Base-by-base conservation (phyloP, 2,888 invertebrate genomes). In the Agrotis segetum region DNA sequence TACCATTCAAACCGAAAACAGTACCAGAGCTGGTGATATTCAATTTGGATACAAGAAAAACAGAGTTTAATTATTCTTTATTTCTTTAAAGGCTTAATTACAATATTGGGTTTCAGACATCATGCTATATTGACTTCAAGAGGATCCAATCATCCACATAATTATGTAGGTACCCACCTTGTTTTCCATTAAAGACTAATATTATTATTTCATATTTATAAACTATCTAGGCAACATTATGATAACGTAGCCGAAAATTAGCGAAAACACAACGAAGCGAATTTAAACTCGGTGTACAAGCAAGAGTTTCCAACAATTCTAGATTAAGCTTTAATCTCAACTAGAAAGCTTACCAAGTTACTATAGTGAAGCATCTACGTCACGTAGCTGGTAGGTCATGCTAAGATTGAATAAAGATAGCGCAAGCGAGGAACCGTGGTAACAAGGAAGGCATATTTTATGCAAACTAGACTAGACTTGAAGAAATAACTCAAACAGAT, bases 361-460 rank as follows among this genome's bases (percentile, higher is more conserved):
- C 29, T 55, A 34, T n/a, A 81, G 64, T 58, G 56, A 65, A 73
- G 68, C 65, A 70, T 73, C 77, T 68, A 68, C 70, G 58, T 73
- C 75, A 76, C 74, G 72, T 75, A 70, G 70, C 53, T 67, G 62
- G 47, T 76, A 83, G 77, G 71, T 69, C 77, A 81, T 72, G 84
- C 78, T 71, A 71, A 82, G 82, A 85, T 84, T 72, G 77, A 81
- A 78, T 78, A 74, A 79, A 78, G 84, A 83, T 79, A 78, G 65
- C 71, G 77, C 71, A 77, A 78, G 69, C 74, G 73, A 47, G 71
- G 61, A 64, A 75, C 74, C 75, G 63, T 73, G 75, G 72, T 79
- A 80, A 79, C 71, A 77, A 77, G 86, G 85, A 84, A 84, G 77
- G 77, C 79, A 85, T 87, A 88, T 86, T 85, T 88, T 87, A 87